Evolutionary conservation across 2,888 invertebrate species (phyloP).

Genomic region (Lomographa bimaculata): DNA sequence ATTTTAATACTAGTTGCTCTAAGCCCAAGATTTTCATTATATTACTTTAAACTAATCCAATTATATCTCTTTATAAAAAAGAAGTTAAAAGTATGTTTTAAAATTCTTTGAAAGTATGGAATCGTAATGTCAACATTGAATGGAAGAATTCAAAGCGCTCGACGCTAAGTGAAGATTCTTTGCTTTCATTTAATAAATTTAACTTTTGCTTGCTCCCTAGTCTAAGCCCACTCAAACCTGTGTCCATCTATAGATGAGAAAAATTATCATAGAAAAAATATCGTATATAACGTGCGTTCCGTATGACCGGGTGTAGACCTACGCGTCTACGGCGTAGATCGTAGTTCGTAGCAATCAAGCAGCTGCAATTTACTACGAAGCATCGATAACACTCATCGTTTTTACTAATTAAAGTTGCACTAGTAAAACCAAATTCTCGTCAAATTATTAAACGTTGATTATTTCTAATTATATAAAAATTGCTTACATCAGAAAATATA

Average conservation of each 20-base stretch:
- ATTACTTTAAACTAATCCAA: slow-evolving; percentile 7
- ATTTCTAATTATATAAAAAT: too few species aligned
- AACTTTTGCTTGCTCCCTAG: slow-evolving; percentile 40
- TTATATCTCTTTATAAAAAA: slow-evolving; percentile 7
- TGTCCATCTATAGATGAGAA: too few species aligned
- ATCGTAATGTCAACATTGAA: slow-evolving; percentile 27
- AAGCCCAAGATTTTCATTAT: slow-evolving; percentile 7
- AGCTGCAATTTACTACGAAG: too few species aligned
- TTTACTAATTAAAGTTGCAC: too few species aligned
- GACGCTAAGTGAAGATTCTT: slow-evolving; percentile 35
- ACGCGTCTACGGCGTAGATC: slow-evolving; percentile 28
- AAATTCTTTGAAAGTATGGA: slow-evolving; percentile 5
- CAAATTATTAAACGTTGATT: too few species aligned
- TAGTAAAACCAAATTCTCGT: too few species aligned
- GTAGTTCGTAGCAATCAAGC: slow-evolving; percentile 17
- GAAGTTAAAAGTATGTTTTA: slow-evolving; percentile 8
- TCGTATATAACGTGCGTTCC: too few species aligned
- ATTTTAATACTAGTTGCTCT: neutral
- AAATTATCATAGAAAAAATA: too few species aligned
- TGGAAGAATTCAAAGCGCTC: slow-evolving; percentile 26
- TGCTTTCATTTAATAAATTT: slow-evolving; percentile 46
- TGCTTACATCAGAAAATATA: too few species aligned
- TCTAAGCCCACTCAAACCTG: too few species aligned
- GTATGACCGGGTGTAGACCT: slow-evolving; percentile 5
- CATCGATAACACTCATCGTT: too few species aligned